phyloP scores from a whole-genome alignment of 2,113 vertebrate species.

The Spheniscus mendiculus region DNA sequence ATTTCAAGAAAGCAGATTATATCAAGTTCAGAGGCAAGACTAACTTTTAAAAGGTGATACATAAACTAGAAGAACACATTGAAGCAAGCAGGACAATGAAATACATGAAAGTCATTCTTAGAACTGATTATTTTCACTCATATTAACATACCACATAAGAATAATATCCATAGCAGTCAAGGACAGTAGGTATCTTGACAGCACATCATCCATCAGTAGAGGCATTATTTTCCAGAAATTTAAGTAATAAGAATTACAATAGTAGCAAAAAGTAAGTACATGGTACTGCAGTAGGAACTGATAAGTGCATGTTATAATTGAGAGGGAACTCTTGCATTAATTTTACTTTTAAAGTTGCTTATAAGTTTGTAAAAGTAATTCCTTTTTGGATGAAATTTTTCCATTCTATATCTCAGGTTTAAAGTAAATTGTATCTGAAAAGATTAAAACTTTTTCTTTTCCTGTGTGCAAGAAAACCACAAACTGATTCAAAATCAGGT shows the following conservation, averaged over 20 bases:
- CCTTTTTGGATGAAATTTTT: neutral
- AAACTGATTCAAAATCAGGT: neutral
- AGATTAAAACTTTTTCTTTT: neutral
- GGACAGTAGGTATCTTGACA: neutral
- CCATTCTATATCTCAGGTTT: neutral
- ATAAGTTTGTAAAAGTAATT: neutral
- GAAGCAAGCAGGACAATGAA: neutral
- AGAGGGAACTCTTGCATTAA: neutral
- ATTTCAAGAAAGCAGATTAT: neutral
- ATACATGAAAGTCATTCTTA: neutral
- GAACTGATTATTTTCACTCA: neutral
- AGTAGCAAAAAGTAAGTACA: neutral
- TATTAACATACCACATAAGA: neutral
- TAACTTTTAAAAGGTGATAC: neutral
- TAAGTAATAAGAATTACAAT: neutral
- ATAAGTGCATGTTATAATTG: neutral
- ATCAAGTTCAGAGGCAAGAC: neutral
- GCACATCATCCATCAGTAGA: neutral
- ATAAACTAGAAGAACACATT: neutral
- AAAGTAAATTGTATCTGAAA: neutral
- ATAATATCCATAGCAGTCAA: neutral
- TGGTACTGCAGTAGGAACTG: neutral
- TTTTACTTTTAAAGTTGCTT: neutral
- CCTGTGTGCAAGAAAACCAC: neutral
- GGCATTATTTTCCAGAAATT: neutral